These are phyloP conservation scores for Dunckerocampus dactyliophorus DNA, from an alignment of 2,113 vertebrate species.

Conservation along the genomic window DNA sequence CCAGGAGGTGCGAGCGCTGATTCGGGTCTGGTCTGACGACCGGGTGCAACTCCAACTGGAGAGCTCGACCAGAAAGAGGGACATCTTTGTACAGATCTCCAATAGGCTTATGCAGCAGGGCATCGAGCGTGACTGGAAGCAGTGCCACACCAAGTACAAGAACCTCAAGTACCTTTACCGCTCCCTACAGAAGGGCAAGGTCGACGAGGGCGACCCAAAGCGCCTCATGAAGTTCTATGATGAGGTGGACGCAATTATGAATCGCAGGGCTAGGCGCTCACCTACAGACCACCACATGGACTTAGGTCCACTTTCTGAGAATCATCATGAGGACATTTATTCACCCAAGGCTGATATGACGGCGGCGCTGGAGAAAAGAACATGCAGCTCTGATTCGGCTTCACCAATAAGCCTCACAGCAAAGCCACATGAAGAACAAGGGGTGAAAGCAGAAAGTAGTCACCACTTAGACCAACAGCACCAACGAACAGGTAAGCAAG, in stretches of 20 bases:
- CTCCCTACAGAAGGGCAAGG: constrained; percentile 78
- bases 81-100: constrained; percentile 85
- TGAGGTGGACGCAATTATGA: constrained; percentile 82
- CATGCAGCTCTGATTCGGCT: constrained; percentile 7
- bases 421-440: constrained; percentile 4
- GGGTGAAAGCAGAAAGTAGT: background rate
- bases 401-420: constrained; percentile 11
- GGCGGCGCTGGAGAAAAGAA: constrained; percentile 19
- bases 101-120: constrained; percentile 77
- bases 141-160: constrained; percentile 86
- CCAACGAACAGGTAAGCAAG: constrained; percentile 39
- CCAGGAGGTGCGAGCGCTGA: constrained; percentile 80
- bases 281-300: constrained; percentile 21
- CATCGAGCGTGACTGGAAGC: constrained; percentile 86
- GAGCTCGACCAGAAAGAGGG: constrained; percentile 83
- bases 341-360: background rate
- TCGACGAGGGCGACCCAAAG: constrained; percentile 65
- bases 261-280: constrained; percentile 32
- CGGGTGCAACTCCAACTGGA: constrained; percentile 81
- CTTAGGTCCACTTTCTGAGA: constrained; percentile 3
- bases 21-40: constrained; percentile 81
- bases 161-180: constrained; percentile 88
- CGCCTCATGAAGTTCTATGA: constrained; percentile 84
- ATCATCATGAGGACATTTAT: constrained; percentile 24
- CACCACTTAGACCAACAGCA: constrained; percentile 20